Evolutionary conservation across 2,888 invertebrate species (phyloP), one percentile per base, ranked within the genome.

Genomic region (Apoda limacodes): DNA sequence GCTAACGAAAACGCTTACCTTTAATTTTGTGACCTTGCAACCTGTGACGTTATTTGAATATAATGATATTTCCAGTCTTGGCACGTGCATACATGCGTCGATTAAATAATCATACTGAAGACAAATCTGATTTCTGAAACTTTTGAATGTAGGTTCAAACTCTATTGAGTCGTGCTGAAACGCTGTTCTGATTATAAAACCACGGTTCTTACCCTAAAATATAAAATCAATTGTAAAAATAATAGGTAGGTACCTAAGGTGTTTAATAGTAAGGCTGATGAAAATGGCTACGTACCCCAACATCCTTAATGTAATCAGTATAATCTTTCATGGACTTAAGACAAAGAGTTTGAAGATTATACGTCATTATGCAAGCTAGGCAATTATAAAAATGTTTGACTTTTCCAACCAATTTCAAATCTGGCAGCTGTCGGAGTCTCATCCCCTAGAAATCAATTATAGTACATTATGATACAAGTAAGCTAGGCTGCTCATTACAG

Each of bases 311-410:
- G 45, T 90, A 90, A 30, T 88, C 72, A 2, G 89, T 86, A 55
- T 86, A 95, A 43, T 89, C 88, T 26, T 84, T 72, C 45, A 95
- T 82, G 5, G 94, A 94, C 46, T 87, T 84, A 25, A 92, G 71
- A 42, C 92, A 91, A 15, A 95, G 63, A 17, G 85, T 85, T 60
- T 93, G 92, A 32, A 96, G 69, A 48, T 94, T 91, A 46, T 87
- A 87, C 1, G 92, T 91, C 95, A 95, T 95, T 23, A 95, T 74
- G 11, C 88, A 88, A 1, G 88, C 89, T 2, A 93, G 85, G 47
- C 92, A 89, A 60, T 93, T 89, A 60, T 89, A 94, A 63, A 93
- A 93, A 23, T 86, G 85, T 43, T 83, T 84, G 58, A 89, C 83
- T 55, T 85, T 83, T 9, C 17, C 17, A 5, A 7, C 17, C 17